Conservation (phyloP, 2,888 invertebrate species). For the Leptura quadrifasciata region DNA sequence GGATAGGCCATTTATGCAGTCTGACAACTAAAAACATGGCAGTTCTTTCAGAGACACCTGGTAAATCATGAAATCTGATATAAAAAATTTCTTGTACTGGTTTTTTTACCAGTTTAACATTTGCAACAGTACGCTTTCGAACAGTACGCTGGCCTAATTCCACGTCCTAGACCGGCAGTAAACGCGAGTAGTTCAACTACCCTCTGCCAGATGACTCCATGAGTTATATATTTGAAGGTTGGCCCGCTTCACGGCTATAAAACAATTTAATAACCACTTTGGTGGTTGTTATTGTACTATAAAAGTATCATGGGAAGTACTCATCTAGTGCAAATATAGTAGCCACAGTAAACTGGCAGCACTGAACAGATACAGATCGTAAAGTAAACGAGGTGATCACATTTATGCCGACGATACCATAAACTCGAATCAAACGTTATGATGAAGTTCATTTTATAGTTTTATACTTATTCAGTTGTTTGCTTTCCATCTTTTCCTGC, state of each 20-base stretch:
- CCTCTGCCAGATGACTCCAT: slow-evolving; percentile 53
- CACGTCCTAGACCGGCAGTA: neutral
- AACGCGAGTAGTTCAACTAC: slow-evolving; percentile 38
- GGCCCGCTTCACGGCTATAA: slow-evolving; percentile 60
- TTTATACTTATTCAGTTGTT: slow-evolving; percentile 53
- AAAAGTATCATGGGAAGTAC: slow-evolving; percentile 70
- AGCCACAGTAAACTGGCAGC: slow-evolving; percentile 59
- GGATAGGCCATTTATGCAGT: too few relatives aligned
- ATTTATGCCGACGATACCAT: slow-evolving; percentile 39
- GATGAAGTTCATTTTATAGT: slow-evolving; percentile 64
- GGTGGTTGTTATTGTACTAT: slow-evolving; percentile 72
- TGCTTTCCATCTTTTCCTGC: slow-evolving; percentile 24
- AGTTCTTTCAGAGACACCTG: too few relatives aligned
- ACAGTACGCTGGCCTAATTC: neutral
- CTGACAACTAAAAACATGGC: too few relatives aligned
- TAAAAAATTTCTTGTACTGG: too few relatives aligned
- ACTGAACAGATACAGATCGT: slow-evolving; percentile 68
- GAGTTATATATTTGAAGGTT: slow-evolving; percentile 5
- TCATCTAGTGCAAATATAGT: slow-evolving; percentile 71
- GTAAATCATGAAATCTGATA: too few relatives aligned
- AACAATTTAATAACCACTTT: slow-evolving; percentile 73
- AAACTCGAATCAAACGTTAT: slow-evolving; percentile 66
- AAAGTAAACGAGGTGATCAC: slow-evolving; percentile 69
- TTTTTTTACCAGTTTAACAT: neutral
- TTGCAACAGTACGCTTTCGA: neutral